Conservation (phyloP, 2,113 vertebrate species). For the Triplophysa tibetana region DNA sequence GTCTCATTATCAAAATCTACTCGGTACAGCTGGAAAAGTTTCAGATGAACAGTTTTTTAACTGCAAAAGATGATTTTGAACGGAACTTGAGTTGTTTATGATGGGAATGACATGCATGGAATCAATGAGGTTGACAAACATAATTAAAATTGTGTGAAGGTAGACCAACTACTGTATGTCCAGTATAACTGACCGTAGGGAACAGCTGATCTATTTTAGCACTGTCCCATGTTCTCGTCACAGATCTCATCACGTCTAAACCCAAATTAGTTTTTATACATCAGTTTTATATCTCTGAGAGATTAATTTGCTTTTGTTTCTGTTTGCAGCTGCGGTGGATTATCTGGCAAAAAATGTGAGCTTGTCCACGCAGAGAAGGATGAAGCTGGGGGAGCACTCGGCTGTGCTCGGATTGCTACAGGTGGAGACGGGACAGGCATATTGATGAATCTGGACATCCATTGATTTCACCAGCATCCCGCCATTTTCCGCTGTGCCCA, state of each 20-base stretch:
- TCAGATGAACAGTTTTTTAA: background rate
- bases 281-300: conserved; percentile 1
- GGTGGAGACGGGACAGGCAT: conserved; percentile 95
- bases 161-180: conserved; percentile 75
- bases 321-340: conserved; percentile 86
- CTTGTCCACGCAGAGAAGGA: conserved; percentile 90
- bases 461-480: conserved; percentile 61
- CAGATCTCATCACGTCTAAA: background rate
- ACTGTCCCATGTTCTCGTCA: background rate
- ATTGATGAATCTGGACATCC: conserved; percentile 68
- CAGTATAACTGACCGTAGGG: conserved; percentile 70
- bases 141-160: conserved; percentile 80
- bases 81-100: conserved; percentile 65
- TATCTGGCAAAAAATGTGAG: conserved; percentile 97
- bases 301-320: conserved; percentile 26
- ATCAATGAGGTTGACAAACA: conserved; percentile 85
- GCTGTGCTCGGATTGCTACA: conserved; percentile 94
- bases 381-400: conserved; percentile 95
- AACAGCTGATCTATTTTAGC: conserved; percentile 52
- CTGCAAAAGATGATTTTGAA: background rate
- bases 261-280: background rate
- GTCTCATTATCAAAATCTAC: conserved; percentile 29
- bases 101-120: conserved; percentile 75
- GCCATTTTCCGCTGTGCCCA: conserved; percentile 35
- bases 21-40: conserved; percentile 21